Conservation (phyloP, 2,888 invertebrate species). For the Micoletzkya japonica region DNA sequence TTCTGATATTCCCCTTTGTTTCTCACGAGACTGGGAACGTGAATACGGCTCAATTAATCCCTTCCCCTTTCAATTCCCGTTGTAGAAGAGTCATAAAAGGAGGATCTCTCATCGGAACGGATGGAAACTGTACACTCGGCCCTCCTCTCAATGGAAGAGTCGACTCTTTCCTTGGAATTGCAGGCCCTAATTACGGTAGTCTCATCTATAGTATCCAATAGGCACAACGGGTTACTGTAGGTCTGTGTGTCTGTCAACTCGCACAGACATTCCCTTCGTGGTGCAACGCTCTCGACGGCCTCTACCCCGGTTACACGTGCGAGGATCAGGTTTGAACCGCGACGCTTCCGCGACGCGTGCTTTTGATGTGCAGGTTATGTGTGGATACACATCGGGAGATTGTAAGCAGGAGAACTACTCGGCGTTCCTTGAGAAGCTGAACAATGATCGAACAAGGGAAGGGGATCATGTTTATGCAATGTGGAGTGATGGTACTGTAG, state of each 20-base stretch:
- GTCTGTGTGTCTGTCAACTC: slow-evolving; percentile 60
- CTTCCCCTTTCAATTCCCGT: neutral
- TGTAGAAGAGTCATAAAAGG: slow-evolving; percentile 60
- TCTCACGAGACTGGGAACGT: neutral
- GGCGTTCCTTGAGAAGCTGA: slow-evolving; percentile 58
- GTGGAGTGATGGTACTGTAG: slow-evolving; percentile 57
- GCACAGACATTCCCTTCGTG: slow-evolving; percentile 62
- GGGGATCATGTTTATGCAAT: slow-evolving; percentile 61
- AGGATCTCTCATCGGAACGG: slow-evolving; percentile 58
- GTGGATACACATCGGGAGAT: slow-evolving; percentile 58
- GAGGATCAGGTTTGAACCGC: slow-evolving; percentile 49
- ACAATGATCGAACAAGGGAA: slow-evolving; percentile 55
- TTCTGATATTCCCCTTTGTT: neutral
- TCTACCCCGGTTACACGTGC: slow-evolving; percentile 57
- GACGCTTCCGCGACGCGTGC: slow-evolving; percentile 5
- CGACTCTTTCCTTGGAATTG: slow-evolving; percentile 61
- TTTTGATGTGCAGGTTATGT: slow-evolving; percentile 46
- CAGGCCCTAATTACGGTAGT: slow-evolving; percentile 59
- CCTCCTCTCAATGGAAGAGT: slow-evolving; percentile 52
- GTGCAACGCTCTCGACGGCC: slow-evolving; percentile 62
- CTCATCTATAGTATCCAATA: neutral
- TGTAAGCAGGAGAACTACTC: slow-evolving; percentile 62
- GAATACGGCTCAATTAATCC: neutral
- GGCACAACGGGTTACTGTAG: slow-evolving; percentile 13
- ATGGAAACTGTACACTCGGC: slow-evolving; percentile 61